phyloP scores from a whole-genome alignment of 1,140 invertebrate genomes.

The Tetragonula clypearis region DNA sequence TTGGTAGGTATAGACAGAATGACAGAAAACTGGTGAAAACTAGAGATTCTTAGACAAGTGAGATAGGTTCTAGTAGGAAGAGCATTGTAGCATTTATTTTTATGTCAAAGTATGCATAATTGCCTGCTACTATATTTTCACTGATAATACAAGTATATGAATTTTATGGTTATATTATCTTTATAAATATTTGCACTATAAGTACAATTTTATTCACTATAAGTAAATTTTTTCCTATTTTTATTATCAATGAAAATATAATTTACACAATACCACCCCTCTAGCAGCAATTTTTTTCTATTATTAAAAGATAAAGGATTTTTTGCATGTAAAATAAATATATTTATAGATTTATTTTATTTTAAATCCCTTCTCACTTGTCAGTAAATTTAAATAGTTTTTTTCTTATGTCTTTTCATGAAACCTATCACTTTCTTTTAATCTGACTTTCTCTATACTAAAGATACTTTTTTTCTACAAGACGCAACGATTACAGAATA shows the following conservation, averaged over 20 bases:
- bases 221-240: neutral
- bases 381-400: slow-evolving; percentile 20
- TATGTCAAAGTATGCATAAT: slow-evolving; percentile 21
- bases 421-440: slow-evolving; percentile 33
- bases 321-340: neutral
- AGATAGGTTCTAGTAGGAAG: slow-evolving; percentile 52
- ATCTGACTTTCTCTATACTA: slow-evolving; percentile 37
- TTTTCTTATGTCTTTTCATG: slow-evolving; percentile 5
- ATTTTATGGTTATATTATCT: neutral
- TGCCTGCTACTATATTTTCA: slow-evolving; percentile 51
- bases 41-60: slow-evolving; percentile 58
- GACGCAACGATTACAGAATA: slow-evolving; percentile 30
- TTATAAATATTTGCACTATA: neutral
- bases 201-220: neutral
- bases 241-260: slow-evolving; percentile 49
- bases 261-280: slow-evolving; percentile 35
- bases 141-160: neutral
- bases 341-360: neutral
- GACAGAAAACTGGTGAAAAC: slow-evolving; percentile 59
- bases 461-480: slow-evolving; percentile 29
- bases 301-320: neutral
- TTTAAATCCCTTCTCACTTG: slow-evolving; percentile 44
- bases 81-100: neutral
- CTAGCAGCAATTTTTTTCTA: slow-evolving; percentile 26
- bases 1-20: slow-evolving; percentile 74